Conservation (phyloP, 2,113 vertebrate genomes). For the Lamprologus tigripictilis region DNA sequence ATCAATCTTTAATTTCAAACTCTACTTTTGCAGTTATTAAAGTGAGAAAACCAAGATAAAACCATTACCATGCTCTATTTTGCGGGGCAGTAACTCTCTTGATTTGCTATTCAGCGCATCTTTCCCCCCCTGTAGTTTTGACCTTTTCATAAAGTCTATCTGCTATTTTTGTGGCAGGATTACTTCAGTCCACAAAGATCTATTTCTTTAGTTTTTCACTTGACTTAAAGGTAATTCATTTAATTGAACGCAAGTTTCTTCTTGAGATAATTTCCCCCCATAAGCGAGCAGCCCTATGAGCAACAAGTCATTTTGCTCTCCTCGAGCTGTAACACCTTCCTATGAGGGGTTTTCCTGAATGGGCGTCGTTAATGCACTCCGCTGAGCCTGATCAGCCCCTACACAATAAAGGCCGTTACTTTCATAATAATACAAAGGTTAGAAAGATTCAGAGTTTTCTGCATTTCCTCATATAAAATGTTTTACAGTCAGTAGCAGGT, state of each 20-base stretch:
- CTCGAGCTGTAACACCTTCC: background rate
- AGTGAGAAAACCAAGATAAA: background rate
- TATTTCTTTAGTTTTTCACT: background rate
- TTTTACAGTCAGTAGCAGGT: background rate
- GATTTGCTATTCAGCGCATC: background rate
- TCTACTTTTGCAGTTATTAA: background rate
- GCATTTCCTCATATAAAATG: background rate
- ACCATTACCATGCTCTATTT: background rate
- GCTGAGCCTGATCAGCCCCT: background rate
- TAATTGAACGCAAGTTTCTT: background rate
- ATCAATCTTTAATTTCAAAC: background rate
- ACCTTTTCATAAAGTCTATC: background rate
- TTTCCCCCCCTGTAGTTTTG: background rate
- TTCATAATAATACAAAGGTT: background rate
- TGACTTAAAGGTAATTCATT: background rate
- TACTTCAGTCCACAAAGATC: background rate
- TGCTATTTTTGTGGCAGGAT: background rate
- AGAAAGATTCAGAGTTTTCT: background rate
- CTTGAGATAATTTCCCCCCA: background rate
- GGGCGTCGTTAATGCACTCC: background rate
- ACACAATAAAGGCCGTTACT: background rate
- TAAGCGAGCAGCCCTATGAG: background rate
- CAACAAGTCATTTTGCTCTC: background rate
- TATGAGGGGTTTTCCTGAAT: background rate
- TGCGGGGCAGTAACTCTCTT: background rate